These are phyloP conservation scores for Pseudoatta argentina DNA, from an alignment of 1,140 invertebrate species.

Conservation along the genomic window DNA sequence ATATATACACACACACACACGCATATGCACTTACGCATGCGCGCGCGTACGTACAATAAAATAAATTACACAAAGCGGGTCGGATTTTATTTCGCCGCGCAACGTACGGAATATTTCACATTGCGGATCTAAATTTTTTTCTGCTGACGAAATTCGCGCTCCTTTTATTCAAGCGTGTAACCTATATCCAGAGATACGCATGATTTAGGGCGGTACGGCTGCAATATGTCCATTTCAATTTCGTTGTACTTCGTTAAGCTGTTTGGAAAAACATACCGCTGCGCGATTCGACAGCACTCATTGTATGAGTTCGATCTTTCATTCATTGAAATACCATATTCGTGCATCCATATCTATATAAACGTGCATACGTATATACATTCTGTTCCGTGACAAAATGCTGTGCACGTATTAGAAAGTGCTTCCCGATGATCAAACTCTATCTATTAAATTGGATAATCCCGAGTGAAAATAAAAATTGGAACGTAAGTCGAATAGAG, in stretches of 20 bases:
- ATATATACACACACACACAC: too few relatives aligned
- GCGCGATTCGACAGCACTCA: constrained; percentile 38
- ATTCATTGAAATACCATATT: constrained; percentile 29
- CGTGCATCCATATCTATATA: neutral
- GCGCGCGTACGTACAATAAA: constrained; percentile 15
- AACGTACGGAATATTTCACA: constrained; percentile 57
- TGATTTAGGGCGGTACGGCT: constrained; percentile 50
- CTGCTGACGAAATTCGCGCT: constrained; percentile 25
- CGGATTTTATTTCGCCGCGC: constrained; percentile 28
- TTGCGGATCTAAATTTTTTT: constrained; percentile 40
- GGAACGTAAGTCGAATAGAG: too few relatives aligned
- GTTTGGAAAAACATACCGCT: constrained; percentile 42
- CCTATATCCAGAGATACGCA: constrained; percentile 44
- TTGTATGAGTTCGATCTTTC: constrained; percentile 42
- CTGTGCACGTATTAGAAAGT: neutral
- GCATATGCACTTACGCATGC: too few relatives aligned
- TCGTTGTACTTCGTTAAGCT: constrained; percentile 57
- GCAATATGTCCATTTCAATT: constrained; percentile 67
- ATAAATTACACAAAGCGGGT: constrained; percentile 56
- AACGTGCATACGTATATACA: neutral
- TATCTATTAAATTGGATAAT: too few relatives aligned
- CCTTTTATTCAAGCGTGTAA: constrained; percentile 61
- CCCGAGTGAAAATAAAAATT: too few relatives aligned
- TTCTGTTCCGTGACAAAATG: neutral
- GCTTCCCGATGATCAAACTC: neutral